Base-by-base conservation (phyloP, 2,888 invertebrate genomes). In the Orthonevra nobilis region DNA sequence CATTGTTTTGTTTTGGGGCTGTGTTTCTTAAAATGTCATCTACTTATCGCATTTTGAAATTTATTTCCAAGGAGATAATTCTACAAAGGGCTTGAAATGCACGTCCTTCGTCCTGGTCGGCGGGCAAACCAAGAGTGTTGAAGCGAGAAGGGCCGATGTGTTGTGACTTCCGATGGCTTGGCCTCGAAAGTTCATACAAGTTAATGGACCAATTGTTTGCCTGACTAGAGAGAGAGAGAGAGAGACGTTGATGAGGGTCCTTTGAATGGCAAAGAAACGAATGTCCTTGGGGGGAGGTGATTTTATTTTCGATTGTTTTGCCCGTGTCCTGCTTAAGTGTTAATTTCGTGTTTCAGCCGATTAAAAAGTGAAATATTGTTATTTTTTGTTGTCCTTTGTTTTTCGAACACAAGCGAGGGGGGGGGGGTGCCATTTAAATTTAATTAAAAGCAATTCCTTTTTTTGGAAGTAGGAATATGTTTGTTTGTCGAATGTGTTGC, bases 301-400 rank as follows among this genome's bases (percentile, higher is more conserved):
- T 70, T 63, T 70, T 38, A 23, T 50, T 42, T 64, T 66, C 19
- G 3, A 3, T 14, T 14, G 15, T 20, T 26, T n/a, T 19, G 46
- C 30, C 40, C 28, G 26, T 60, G 26, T 72, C 50, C 58, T 60
- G 64, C 56, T 79, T 61, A 61, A 68, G 60, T 79, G 72, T 79
- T 79, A 79, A 79, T 79, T 79, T 73, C 61, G 56, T 79, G 60
- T 68, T 79, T 77, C 48, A 73, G 79, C 61, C 79, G 79, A 79
- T 79, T 79, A 73, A 79, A 79, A 79, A 73, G 79, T 79, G 79
- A 79, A 79, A 79, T 79, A 79, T 75, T 54, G 77, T 73, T 72
- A 42, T 63, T 64, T 56, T 69, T 38, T 40, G n/a, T 63, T 19
- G 40, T 23, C 9, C 32, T 54, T 6, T 34, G n/a, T 23, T 20